Conservation (phyloP, 1,140 invertebrate genomes). For the Caerostris darwini region DNA sequence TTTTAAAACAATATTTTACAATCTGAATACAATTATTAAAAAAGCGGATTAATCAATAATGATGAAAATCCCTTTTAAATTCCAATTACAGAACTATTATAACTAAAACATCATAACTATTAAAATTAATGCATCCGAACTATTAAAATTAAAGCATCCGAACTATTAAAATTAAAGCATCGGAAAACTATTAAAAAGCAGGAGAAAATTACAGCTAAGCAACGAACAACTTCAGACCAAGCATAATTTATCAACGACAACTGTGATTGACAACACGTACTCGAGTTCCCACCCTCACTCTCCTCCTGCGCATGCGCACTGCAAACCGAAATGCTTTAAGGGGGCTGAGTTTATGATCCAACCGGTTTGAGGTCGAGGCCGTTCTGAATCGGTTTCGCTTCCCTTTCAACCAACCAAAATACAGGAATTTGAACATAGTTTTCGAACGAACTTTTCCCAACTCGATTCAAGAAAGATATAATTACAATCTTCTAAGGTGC, state of each 20-base stretch:
- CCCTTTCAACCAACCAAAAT: conserved; percentile 64
- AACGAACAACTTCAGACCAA: neutral
- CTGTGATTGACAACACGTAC: conserved; percentile 51
- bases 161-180: neutral
- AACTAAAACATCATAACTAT: too few species aligned
- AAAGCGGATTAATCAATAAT: too few species aligned
- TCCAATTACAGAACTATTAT: too few species aligned
- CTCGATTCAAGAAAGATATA: conserved; percentile 53
- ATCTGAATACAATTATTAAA: too few species aligned
- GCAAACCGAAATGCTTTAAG: neutral
- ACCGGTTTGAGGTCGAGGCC: conserved; percentile 75
- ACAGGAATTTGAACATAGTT: conserved; percentile 31
- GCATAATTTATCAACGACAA: conserved; percentile 31
- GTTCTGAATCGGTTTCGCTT: conserved; percentile 17
- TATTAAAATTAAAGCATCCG: too few species aligned
- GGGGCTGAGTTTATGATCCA: conserved; percentile 64
- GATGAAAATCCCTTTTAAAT: too few species aligned
- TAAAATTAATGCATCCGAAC: too few species aligned
- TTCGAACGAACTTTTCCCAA: conserved; percentile 3
- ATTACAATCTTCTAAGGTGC: conserved; percentile 42
- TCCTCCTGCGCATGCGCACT: conserved; percentile 39
- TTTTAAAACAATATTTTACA: too few species aligned
- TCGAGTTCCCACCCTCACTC: conserved; percentile 54
- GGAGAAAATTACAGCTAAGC: neutral
- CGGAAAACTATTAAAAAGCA: neutral